Percentiles rank a stretch among this genome's conserved stretches.
Evolutionary conservation across 2,888 invertebrate species (phyloP).

Genomic region (Agrotis exclamationis): DNA sequence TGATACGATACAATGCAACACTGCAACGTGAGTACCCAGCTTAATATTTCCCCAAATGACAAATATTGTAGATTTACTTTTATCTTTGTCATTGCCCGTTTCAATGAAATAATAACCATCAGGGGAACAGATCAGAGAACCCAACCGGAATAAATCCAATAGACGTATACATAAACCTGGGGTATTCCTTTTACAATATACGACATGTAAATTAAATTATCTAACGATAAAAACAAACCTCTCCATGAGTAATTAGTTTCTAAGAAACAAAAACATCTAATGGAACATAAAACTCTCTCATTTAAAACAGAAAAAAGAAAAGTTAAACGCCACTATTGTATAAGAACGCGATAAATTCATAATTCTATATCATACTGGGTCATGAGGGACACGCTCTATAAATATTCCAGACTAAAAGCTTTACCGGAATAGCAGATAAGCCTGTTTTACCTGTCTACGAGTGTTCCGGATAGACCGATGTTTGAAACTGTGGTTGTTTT

Average conservation of each 20-base stretch:
- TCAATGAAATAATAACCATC: no score
- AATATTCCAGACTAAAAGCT: conserved; percentile 81
- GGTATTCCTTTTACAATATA: neutral
- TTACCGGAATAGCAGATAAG: conserved; percentile 76
- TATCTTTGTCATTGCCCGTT: no score
- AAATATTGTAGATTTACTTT: no score
- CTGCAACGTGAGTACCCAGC: no score
- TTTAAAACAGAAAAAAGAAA: neutral
- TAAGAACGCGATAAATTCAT: conserved; percentile 23
- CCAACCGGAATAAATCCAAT: no score
- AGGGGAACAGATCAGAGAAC: no score
- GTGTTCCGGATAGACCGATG: conserved; percentile 63
- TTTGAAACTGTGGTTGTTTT: conserved; percentile 46
- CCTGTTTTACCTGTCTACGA: conserved; percentile 68
- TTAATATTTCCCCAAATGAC: no score
- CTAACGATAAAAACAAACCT: neutral
- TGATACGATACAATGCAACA: no score
- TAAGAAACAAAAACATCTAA: neutral
- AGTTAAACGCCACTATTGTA: neutral
- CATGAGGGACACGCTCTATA: conserved; percentile 68
- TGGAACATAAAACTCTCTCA: no score
- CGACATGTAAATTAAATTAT: neutral
- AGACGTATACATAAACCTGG: no score
- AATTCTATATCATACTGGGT: conserved; percentile 63
- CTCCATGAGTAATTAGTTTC: no score